Evolutionary conservation across 2,113 vertebrate species (phyloP).

Genomic region (Mixornis gularis): DNA sequence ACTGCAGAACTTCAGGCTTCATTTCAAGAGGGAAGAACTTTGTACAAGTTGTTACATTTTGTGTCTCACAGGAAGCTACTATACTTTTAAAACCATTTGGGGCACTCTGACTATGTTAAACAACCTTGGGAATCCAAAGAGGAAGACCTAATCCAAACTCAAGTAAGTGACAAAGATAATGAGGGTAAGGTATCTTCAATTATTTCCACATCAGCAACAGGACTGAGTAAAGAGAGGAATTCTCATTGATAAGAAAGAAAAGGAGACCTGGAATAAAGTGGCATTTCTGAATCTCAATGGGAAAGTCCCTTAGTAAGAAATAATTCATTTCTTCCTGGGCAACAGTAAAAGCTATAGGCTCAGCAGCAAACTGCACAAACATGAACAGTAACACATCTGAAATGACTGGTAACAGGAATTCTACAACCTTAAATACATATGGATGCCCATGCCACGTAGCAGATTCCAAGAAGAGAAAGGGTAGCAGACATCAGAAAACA

Average conservation of each 20-base stretch:
- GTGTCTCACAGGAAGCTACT: not conserved
- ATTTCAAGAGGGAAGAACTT: not conserved
- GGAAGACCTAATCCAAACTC: not conserved
- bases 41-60: not conserved
- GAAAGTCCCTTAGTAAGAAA: not conserved
- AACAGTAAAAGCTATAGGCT: not conserved
- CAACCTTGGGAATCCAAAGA: not conserved
- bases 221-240: not conserved
- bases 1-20: not conserved
- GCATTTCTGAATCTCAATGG: not conserved
- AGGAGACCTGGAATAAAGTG: not conserved
- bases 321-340: not conserved
- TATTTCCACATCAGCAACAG: not conserved
- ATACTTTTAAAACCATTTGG: not conserved
- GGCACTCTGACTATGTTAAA: not conserved
- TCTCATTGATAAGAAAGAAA: not conserved
- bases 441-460: not conserved
- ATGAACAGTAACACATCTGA: not conserved
- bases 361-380: not conserved
- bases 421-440: not conserved
- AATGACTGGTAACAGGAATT: not conserved
- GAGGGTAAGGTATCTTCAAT: not conserved
- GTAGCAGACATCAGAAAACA: not conserved
- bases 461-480: not conserved
- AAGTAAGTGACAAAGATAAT: not conserved